Evolutionary conservation across 2,113 vertebrate genomes (phyloP), one percentile per base, ranked within the genome.

Genomic region (Bagarius yarrelli): DNA sequence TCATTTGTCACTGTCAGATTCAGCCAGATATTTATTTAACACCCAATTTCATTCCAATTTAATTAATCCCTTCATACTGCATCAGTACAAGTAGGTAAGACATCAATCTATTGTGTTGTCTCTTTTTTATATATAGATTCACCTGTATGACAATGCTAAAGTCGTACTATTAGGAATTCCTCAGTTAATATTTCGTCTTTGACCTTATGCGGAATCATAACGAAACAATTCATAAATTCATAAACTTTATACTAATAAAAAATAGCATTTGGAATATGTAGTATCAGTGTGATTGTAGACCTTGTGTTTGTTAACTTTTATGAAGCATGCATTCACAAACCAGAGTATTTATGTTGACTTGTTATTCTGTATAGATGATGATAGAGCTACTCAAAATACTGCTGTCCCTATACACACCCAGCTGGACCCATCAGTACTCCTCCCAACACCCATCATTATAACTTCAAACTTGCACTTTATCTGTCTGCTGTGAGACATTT

Each of bases 1-100:
- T 85, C 88, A 83, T 89, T 88, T 86, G 80, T 89, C 88, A 89
- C 86, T 89, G 88, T 89, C 88, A 87, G 77, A 83, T 86, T 85
- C 81, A 40, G 79, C 81, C 83, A 85, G 88, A 89, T 89, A 88
- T 89, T 88, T 89, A 89, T 88, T 89, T 89, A 89, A 88, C 88
- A 89, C 87, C 84, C 88, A 89, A 87, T 89, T 89, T 89, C 85
- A 89, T 88, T 89, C 85, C 85, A 88, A 86, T 89, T 89, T 85
- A 89, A 87, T 87, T 89, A 88, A 89, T 87, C 87, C 82, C 78
- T 81, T 81, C 83, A 88, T 85, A 82, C 85, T 69, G 83, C 88
- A 88, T 88, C 88, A 88, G 85, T 82, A 86, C 78, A 78, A 87
- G 81, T 80, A 87, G 87, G 82, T 88, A 84, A 89, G 88, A 86